Percentiles rank a stretch among this genome's conserved stretches.
These are phyloP conservation scores for Meganola albula DNA, from an alignment of 2,888 invertebrate genomes.

Conservation along the genomic window DNA sequence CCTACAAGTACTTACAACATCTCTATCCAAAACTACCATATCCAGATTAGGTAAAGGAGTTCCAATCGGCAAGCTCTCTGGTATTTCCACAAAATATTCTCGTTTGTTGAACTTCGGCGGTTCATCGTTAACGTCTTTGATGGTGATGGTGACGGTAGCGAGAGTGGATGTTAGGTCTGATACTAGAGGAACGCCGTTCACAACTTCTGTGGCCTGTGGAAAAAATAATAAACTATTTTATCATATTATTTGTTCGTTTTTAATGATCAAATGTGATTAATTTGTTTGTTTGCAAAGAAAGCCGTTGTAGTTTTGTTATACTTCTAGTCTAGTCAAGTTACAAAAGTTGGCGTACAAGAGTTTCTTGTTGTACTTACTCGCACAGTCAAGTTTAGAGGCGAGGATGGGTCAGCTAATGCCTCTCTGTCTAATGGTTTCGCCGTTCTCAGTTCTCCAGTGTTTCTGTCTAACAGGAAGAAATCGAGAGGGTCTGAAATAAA, in stretches of 20 bases:
- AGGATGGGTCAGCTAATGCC: constrained; percentile 86
- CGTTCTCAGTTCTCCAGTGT: constrained; percentile 88
- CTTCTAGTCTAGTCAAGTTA: no score
- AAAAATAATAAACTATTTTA: no score
- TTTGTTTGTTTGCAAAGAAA: not conserved
- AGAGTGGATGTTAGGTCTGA: constrained; percentile 83
- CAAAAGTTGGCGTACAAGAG: not conserved
- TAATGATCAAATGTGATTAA: not conserved
- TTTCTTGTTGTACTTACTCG: constrained; percentile 65
- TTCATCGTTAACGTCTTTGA: constrained; percentile 93
- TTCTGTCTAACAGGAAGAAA: constrained; percentile 88
- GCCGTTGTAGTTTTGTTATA: constrained; percentile 6
- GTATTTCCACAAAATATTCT: constrained; percentile 88
- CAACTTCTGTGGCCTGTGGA: constrained; percentile 84
- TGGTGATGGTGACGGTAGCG: constrained; percentile 87
- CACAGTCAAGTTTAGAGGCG: constrained; percentile 86
- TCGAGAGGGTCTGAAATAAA: constrained; percentile 89
- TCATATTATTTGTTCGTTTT: no score
- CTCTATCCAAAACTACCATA: constrained; percentile 91
- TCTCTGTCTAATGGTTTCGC: constrained; percentile 92
- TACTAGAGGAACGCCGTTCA: constrained; percentile 83
- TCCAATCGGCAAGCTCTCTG: constrained; percentile 89
- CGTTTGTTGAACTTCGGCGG: constrained; percentile 89
- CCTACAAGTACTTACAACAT: constrained; percentile 89
- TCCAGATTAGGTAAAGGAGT: constrained; percentile 89